These are phyloP conservation scores for Xestia rhomboidea DNA, from an alignment of 2,888 invertebrate species.

Conservation along the genomic window DNA sequence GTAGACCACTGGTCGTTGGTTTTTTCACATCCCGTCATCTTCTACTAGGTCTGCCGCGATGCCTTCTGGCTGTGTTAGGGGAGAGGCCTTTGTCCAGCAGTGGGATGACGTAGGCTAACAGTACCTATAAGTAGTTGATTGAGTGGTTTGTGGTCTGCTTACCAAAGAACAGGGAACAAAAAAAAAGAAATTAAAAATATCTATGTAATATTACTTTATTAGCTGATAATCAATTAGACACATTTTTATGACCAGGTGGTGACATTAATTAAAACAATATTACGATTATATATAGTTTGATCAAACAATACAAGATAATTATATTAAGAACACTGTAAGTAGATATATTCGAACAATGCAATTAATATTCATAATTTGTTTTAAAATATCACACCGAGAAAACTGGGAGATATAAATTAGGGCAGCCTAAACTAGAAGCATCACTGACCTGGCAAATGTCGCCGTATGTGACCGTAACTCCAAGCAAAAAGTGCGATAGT, in stretches of 20 bases:
- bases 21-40: too few species aligned
- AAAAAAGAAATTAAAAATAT: conserved; percentile 17
- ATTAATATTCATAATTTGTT: not conserved
- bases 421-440: not conserved
- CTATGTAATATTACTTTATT: conserved; percentile 3
- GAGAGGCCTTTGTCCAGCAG: too few species aligned
- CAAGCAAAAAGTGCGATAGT: not conserved
- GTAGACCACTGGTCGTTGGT: too few species aligned
- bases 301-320: not conserved
- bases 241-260: not conserved
- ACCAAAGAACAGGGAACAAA: conserved; percentile 2
- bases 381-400: not conserved
- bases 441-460: not conserved
- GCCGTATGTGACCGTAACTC: not conserved
- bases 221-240: not conserved
- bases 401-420: not conserved
- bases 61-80: too few species aligned
- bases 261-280: conserved; percentile 8
- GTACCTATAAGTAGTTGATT: not conserved
- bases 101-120: too few species aligned
- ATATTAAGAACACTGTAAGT: not conserved
- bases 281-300: not conserved
- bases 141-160: not conserved
- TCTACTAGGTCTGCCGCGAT: too few species aligned
- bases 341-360: not conserved